phyloP scores from a whole-genome alignment of 2,113 vertebrate species.

The Ranitomeya imitator region DNA sequence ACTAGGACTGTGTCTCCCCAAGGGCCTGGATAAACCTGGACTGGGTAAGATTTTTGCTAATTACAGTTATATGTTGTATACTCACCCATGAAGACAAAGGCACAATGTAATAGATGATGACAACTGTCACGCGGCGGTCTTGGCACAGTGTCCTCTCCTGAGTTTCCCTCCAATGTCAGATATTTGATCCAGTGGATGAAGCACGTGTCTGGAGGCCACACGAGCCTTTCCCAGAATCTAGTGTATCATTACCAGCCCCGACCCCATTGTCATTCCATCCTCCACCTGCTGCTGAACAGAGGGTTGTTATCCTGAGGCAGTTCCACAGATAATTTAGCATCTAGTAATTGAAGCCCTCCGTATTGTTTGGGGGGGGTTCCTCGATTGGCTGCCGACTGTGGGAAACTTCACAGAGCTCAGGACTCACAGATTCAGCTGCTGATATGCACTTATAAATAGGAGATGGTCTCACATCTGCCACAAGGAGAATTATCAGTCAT shows the following conservation, averaged over 20 bases:
- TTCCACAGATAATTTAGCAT: constrained; percentile 36
- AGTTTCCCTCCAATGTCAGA: neutral
- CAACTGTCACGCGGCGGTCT: neutral
- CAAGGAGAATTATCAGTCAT: neutral
- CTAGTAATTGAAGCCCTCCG: constrained; percentile 52
- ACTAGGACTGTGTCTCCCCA: no score
- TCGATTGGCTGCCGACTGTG: constrained; percentile 53
- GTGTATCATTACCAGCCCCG: constrained; percentile 30
- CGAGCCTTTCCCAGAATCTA: constrained; percentile 51
- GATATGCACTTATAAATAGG: constrained; percentile 33
- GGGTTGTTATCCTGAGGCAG: constrained; percentile 42
- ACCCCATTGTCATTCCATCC: constrained; percentile 25
- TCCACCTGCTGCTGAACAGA: constrained; percentile 55
- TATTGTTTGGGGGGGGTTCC: constrained; percentile 16
- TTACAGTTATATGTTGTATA: neutral
- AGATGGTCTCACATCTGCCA: constrained; percentile 20
- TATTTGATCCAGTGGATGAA: constrained; percentile 13
- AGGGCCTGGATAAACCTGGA: no score
- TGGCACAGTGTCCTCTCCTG: neutral
- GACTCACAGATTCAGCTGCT: constrained; percentile 51
- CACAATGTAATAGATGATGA: neutral
- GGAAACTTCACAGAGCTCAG: constrained; percentile 42
- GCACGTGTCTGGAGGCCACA: constrained; percentile 51
- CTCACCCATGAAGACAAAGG: neutral
- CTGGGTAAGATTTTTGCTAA: neutral